Evolutionary conservation across 1,140 invertebrate genomes (phyloP), one percentile per base, ranked within the genome.

Genomic region (Panagrolaimus sp.): DNA sequence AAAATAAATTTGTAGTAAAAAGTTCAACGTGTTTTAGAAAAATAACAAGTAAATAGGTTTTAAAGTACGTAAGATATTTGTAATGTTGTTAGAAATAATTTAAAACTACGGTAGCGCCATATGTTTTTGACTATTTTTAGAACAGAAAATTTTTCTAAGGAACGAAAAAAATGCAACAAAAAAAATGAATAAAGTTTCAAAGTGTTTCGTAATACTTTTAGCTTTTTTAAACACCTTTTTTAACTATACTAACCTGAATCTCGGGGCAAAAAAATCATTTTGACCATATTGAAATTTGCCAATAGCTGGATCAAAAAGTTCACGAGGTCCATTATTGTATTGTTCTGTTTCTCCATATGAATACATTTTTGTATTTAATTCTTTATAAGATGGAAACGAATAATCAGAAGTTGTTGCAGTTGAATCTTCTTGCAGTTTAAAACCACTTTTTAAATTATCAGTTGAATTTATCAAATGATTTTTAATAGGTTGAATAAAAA

Each of bases 291-390:
- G 20, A 53, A 72, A 72, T n/a, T 44, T 25, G n/a, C 71, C 71
- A n/a, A 72, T 47, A 64, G 74, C 74, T 9, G 71, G 71, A 66
- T 72, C 71, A 42, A 72, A 72, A 5, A 72, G 31, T n/a, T 68
- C 67, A 27, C 38, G 63, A 11, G 20, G 4, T 20, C 51, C 51
- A 23, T 25, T 9, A 11, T 57, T 13, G 13, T 57, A 20, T 16
- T 57, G 51, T 20, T 57, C 51, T 16, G 31, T 38, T 38, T 38
- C 31, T 38, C 31, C 31, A 38, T 38, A 38, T 4, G 31, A 38
- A 38, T 4, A 38, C 31, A 38, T 38, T 38, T 38, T 38, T 38
- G 31, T 7, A 38, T 38, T 38, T 38, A 38, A 38, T 38, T 38
- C 31, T 38, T 38, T 38, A 38, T n/a, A n/a, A n/a, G n/a, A n/a